These are phyloP conservation scores for Bibio marci DNA, from an alignment of 2,888 invertebrate genomes.

Conservation along the genomic window DNA sequence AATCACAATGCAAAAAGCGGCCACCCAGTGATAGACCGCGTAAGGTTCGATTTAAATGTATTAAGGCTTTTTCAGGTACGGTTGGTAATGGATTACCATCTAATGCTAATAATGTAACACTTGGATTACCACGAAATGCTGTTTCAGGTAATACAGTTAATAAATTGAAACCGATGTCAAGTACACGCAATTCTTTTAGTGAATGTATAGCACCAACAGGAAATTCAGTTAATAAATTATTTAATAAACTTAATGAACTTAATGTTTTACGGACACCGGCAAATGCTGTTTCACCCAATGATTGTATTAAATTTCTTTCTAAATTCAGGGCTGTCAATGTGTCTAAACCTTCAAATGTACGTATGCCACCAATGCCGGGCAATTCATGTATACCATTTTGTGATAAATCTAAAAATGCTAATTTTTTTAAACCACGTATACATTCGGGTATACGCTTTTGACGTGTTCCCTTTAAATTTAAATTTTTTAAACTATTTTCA, in stretches of 20 bases:
- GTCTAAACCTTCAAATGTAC: conserved; percentile 58
- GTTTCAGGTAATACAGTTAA: conserved; percentile 62
- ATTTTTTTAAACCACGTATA: conserved; percentile 53
- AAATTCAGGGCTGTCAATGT: conserved; percentile 74
- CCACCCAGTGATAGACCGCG: conserved; percentile 78
- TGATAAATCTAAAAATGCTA: conserved; percentile 79
- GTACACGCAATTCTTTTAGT: conserved; percentile 63
- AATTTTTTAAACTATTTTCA: conserved; percentile 66
- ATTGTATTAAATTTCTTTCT: conserved; percentile 73
- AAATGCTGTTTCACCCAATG: conserved; percentile 59
- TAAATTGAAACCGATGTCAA: conserved; percentile 85
- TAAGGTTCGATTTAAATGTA: conserved; percentile 63
- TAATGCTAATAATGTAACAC: conserved; percentile 70
- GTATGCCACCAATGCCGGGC: conserved; percentile 48
- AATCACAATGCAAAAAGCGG: conserved; percentile 75
- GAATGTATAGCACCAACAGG: conserved; percentile 64
- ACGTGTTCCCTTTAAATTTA: conserved; percentile 74
- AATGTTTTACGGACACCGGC: conserved; percentile 61
- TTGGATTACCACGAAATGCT: conserved; percentile 66
- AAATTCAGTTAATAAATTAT: conserved; percentile 76
- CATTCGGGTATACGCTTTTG: conserved; percentile 67
- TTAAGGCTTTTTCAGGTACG: conserved; percentile 61
- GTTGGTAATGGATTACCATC: conserved; percentile 82
- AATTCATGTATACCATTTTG: conserved; percentile 73
- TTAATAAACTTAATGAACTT: conserved; percentile 74